phyloP scores from a whole-genome alignment of 2,888 invertebrate species.

The Lingula anatina region DNA sequence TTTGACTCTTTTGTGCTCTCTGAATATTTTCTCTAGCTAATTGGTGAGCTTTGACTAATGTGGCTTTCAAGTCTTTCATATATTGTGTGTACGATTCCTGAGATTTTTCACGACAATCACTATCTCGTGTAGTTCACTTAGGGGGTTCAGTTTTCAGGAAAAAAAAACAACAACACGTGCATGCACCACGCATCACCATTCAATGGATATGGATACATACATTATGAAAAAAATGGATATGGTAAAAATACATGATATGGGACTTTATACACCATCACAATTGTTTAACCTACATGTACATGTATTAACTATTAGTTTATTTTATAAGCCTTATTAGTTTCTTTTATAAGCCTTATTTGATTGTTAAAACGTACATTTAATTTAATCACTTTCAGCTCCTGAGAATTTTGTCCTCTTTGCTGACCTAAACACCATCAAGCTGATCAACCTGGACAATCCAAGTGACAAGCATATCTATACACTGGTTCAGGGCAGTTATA shows the following conservation, averaged over 20 bases:
- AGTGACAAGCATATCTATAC: slow-evolving; percentile 19
- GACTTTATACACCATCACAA: too few relatives aligned
- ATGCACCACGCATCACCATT: too few relatives aligned
- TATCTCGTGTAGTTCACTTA: slow-evolving; percentile 1
- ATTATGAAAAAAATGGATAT: too few relatives aligned
- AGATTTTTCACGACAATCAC: too few relatives aligned
- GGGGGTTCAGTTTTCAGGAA: slow-evolving; percentile 2
- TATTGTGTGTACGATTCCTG: too few relatives aligned
- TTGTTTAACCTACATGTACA: too few relatives aligned
- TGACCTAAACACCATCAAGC: slow-evolving; percentile 32
- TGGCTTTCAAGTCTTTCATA: slow-evolving; percentile 2
- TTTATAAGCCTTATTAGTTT: too few relatives aligned
- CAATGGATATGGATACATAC: too few relatives aligned
- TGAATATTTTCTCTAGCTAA: neutral
- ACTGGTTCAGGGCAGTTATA: slow-evolving; percentile 21
- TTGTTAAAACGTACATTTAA: neutral
- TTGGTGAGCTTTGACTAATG: neutral
- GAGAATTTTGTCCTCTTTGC: slow-evolving; percentile 31
- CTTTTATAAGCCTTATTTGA: too few relatives aligned
- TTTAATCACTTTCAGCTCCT: slow-evolving; percentile 21
- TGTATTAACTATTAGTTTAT: too few relatives aligned
- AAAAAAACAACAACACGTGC: too few relatives aligned
- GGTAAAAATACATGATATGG: too few relatives aligned
- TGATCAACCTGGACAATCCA: slow-evolving; percentile 25
- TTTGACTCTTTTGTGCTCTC: neutral